Evolutionary conservation across 2,113 vertebrate genomes (phyloP), one percentile per base, ranked within the genome.

Genomic region (Paramormyrops kingsleyae): DNA sequence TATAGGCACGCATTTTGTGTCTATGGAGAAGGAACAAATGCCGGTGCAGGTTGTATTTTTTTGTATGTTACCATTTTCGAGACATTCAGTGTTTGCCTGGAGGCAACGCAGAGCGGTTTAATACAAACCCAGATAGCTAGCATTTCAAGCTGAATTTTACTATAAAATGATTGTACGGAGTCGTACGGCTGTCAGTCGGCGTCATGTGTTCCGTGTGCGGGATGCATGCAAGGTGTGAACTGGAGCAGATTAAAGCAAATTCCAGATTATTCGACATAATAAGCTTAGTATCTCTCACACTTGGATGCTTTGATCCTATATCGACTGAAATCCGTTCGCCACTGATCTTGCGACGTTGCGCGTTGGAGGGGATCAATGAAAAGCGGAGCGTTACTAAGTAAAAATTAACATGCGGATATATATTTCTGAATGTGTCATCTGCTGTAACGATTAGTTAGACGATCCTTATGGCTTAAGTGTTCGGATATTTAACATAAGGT

Each of bases 211-310:
- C 35, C 35, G 35, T 7, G 35, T 80, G 74, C 35, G 6, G 74
- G 35, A 42, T 80, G 31, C 74, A 39, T 42, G 74, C 74, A 39
- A 24, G 83, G 35, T 84, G 83, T 47, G 39, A 46, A 44, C 44
- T 47, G 19, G 42, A n/a, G 2, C 83, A n/a, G 42, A 84, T 84
- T 44, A 47, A 21, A n/a, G 83, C 44, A 46, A n/a, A 42, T 42
- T 12, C 19, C 52, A 83, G 52, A 35, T 35, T 21, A 27, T 89
- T 83, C 19, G 10, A 31, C 27, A 89, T 94, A 93, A 94, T 94
- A 92, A 90, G 93, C 91, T 94, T 92, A 90, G 56, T 46, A 19
- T 86, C 87, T 84, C 31, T 27, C 24, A n/a, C 39, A 35, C n/a
- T 62, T 52, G 12, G 52, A 19, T n/a, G 77, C 77, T 85, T 59